Evolutionary conservation across 2,797 vertebrate genomes (phyloP).

Genomic region (Cossypha caffra): DNA sequence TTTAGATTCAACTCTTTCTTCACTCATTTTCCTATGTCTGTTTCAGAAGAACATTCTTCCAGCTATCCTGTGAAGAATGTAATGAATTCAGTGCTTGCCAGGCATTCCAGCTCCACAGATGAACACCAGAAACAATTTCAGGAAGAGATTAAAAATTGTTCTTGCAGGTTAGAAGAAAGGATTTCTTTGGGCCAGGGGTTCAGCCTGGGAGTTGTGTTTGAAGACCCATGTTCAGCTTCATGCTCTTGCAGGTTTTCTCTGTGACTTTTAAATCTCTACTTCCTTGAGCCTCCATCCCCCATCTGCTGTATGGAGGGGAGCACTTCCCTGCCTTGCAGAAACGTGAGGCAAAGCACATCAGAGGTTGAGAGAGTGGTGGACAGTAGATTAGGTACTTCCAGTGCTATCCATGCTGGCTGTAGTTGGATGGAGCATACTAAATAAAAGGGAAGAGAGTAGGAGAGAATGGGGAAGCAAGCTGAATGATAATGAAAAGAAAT

Average conservation of each 20-base stretch:
- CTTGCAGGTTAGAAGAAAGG: background rate
- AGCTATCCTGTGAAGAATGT: background rate
- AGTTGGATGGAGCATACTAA: background rate
- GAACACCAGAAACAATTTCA: slow-evolving; percentile 37
- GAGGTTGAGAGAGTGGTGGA: background rate
- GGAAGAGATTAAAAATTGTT: slow-evolving; percentile 4
- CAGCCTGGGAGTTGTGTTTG: background rate
- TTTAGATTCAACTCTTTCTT: background rate
- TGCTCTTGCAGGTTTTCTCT: background rate
- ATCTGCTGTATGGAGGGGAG: background rate
- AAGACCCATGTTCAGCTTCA: background rate
- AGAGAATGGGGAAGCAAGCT: background rate
- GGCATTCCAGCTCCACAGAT: background rate
- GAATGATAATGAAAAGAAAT: slow-evolving; percentile 51
- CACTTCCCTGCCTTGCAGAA: background rate
- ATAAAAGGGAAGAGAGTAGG: slow-evolving; percentile 20
- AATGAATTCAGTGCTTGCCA: background rate
- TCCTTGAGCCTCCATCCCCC: background rate
- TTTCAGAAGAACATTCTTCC: background rate
- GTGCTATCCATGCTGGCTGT: slow-evolving; percentile 8
- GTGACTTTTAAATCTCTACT: background rate
- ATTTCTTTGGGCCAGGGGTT: background rate
- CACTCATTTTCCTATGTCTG: background rate
- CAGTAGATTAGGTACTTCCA: slow-evolving; percentile 10
- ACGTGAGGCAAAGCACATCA: background rate